A percentile compares a stretch with the other conserved stretches of the same genome.
Conservation (phyloP, 2,888 invertebrate genomes). For the Zele albiditarsus region DNA sequence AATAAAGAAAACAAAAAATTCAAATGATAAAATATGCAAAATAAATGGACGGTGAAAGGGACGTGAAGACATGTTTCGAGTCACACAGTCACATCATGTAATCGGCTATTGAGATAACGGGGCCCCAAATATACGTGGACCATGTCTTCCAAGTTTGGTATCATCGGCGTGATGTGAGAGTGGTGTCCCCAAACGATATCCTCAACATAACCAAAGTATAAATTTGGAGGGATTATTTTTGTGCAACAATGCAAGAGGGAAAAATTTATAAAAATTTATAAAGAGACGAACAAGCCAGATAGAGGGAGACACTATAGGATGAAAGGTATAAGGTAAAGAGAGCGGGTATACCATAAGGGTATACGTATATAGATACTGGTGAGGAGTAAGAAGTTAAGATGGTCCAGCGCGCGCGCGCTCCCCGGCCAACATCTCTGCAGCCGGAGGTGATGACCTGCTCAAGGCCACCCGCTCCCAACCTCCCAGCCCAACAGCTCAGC, state of each 20-base stretch:
- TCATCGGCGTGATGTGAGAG: conserved; percentile 14
- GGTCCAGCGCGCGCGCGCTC: conserved; percentile 60
- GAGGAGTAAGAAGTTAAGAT: conserved; percentile 64
- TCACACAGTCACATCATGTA: conserved; percentile 20
- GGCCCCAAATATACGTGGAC: conserved; percentile 42
- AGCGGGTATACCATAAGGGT: background rate
- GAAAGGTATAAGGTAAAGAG: conserved; percentile 30
- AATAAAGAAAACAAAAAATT: background rate
- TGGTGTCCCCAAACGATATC: background rate
- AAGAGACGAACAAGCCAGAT: conserved; percentile 49
- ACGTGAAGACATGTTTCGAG: conserved; percentile 24
- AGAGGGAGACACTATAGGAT: conserved; percentile 23
- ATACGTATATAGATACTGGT: conserved; percentile 41
- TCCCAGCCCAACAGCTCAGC: conserved; percentile 54
- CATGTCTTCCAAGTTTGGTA: conserved; percentile 34
- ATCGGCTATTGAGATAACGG: conserved; percentile 38
- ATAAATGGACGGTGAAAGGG: conserved; percentile 29
- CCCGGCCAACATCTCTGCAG: conserved; percentile 49
- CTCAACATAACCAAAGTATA: conserved; percentile 11
- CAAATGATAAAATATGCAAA: conserved; percentile 20
- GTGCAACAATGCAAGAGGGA: conserved; percentile 51
- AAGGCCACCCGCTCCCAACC: conserved; percentile 71
- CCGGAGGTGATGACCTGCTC: conserved; percentile 72
- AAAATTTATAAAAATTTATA: conserved; percentile 44
- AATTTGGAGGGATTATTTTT: conserved; percentile 57